phyloP scores from a whole-genome alignment of 2,888 invertebrate genomes.

The Drosophila melanosoma region DNA sequence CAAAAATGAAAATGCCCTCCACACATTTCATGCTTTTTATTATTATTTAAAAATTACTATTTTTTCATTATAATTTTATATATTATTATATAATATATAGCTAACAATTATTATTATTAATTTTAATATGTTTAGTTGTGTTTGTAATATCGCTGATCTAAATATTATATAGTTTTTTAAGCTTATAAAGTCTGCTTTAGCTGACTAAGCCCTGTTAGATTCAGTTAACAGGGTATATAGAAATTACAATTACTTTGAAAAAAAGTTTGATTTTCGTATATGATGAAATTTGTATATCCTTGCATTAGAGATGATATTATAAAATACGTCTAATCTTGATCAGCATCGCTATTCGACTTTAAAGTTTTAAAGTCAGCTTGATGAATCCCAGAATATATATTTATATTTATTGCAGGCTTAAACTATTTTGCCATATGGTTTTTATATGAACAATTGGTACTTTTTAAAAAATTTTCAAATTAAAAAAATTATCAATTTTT shows the following conservation, averaged over 20 bases:
- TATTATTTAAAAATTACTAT: neutral
- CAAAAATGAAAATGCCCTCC: neutral
- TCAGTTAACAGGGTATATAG: neutral
- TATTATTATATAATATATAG: neutral
- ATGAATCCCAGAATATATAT: neutral
- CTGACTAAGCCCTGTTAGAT: neutral
- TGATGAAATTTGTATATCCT: neutral
- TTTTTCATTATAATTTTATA: neutral
- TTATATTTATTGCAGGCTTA: neutral
- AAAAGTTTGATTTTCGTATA: neutral
- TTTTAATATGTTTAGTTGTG: neutral
- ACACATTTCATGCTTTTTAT: neutral
- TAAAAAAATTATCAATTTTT: fast-evolving
- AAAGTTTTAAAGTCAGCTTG: neutral
- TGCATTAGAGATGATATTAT: neutral
- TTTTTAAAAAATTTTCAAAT: too few relatives aligned
- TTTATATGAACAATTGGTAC: neutral
- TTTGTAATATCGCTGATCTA: too few relatives aligned
- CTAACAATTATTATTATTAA: neutral
- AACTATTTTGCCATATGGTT: neutral
- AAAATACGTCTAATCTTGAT: neutral
- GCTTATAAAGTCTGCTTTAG: neutral
- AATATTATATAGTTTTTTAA: neutral
- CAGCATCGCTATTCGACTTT: neutral
- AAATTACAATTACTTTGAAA: neutral